Evolutionary conservation across 2,888 invertebrate genomes (phyloP).

Genomic region (Lasioglossum calceatum): DNA sequence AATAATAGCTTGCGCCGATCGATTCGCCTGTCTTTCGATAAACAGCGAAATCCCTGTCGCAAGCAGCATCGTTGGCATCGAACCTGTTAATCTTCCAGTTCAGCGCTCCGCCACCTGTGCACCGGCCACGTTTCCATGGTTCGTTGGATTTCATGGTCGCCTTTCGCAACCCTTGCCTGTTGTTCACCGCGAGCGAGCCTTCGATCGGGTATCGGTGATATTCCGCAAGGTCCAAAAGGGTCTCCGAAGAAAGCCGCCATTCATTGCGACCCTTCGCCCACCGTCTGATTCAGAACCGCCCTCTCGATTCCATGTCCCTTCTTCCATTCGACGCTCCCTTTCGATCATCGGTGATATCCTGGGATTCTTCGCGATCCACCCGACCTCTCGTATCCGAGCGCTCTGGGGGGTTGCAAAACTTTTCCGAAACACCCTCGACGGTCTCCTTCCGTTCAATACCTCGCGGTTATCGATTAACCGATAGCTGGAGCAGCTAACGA

Average conservation of each 20-base stretch:
- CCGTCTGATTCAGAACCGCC: conserved; percentile 39
- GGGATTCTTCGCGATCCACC: not conserved
- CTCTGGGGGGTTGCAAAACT: not conserved
- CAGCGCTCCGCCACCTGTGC: conserved; percentile 43
- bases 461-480: conserved; percentile 6
- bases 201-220: conserved; percentile 43
- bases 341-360: not conserved
- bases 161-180: not conserved
- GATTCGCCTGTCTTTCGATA: not conserved
- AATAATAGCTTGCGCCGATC: not conserved
- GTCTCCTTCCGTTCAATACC: conserved; percentile 4
- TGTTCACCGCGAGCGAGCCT: conserved; percentile 20
- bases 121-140: conserved; percentile 11
- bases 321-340: conserved; percentile 13
- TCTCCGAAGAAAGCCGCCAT: conserved; percentile 48
- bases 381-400: not conserved
- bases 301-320: conserved; percentile 20
- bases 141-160: conserved; percentile 14
- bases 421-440: not conserved
- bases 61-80: not conserved
- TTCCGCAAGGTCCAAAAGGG: conserved; percentile 42
- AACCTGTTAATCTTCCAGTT: conserved; percentile 23
- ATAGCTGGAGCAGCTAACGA: conserved; percentile 10
- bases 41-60: not conserved
- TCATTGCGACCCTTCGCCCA: conserved; percentile 49